phyloP scores from a whole-genome alignment of 2,113 vertebrate genomes.

The Tursiops truncatus region DNA sequence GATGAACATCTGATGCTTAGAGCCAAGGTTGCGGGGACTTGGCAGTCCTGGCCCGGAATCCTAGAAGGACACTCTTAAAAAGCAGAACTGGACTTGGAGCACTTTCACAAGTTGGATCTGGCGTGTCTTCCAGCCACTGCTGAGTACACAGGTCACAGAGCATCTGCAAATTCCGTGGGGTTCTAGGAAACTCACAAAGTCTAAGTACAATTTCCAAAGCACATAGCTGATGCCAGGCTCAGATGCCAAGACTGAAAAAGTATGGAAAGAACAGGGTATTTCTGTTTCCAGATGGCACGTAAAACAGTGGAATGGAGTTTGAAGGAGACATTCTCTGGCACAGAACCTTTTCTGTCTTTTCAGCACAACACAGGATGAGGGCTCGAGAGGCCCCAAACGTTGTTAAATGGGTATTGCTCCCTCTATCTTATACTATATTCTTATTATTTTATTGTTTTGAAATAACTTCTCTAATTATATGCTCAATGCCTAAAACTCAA shows the following conservation, averaged over 20 bases:
- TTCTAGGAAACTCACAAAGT: not conserved
- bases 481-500: not conserved
- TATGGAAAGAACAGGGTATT: not conserved
- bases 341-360: not conserved
- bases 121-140: not conserved
- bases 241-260: not conserved
- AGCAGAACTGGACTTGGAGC: not conserved
- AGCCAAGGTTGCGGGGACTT: not conserved
- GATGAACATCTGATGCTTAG: not conserved
- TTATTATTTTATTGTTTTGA: constrained; percentile 14
- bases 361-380: not conserved
- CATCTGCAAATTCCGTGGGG: not conserved
- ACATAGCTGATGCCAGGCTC: not conserved
- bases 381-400: not conserved
- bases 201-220: not conserved
- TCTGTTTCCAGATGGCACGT: not conserved
- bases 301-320: not conserved
- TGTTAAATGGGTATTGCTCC: not conserved
- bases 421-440: not conserved
- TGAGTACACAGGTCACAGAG: not conserved
- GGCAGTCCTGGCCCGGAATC: not conserved
- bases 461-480: constrained; percentile 45
- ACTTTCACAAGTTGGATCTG: not conserved
- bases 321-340: not conserved
- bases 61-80: not conserved